These are phyloP conservation scores for Camponotus vicinus DNA, from an alignment of 1,140 invertebrate species.

Conservation along the genomic window DNA sequence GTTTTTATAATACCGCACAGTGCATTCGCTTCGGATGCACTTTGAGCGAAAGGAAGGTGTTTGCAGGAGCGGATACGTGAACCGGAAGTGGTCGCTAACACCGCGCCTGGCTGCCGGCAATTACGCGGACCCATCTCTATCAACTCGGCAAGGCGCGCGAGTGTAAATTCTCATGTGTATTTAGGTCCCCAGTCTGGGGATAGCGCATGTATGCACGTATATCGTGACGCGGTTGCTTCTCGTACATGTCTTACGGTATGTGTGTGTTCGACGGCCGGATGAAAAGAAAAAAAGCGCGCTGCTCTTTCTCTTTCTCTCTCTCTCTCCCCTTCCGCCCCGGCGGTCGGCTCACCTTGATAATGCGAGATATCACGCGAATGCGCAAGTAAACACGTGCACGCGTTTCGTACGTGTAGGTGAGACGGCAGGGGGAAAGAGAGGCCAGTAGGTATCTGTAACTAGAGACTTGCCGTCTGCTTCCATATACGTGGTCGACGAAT, in stretches of 20 bases:
- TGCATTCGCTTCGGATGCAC: slow-evolving; percentile 55
- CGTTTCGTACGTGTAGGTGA: slow-evolving; percentile 43
- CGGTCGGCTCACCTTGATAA: slow-evolving; percentile 76
- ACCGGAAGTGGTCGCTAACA: slow-evolving; percentile 83
- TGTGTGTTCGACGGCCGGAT: slow-evolving; percentile 47
- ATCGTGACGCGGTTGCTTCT: neutral
- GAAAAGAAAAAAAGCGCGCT: slow-evolving; percentile 61
- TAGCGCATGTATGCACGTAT: neutral
- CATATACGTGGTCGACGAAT: slow-evolving; percentile 37
- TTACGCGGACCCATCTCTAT: slow-evolving; percentile 81
- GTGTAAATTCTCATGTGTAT: slow-evolving; percentile 54
- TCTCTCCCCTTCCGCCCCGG: neutral
- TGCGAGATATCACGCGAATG: slow-evolving; percentile 76
- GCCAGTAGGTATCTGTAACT: slow-evolving; percentile 69
- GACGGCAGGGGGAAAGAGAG: slow-evolving; percentile 55
- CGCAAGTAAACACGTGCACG: slow-evolving; percentile 55
- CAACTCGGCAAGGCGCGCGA: slow-evolving; percentile 70
- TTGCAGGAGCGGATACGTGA: slow-evolving; percentile 81
- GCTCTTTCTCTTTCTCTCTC: neutral
- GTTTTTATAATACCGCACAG: slow-evolving; percentile 34
- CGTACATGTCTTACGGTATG: neutral
- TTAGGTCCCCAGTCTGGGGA: slow-evolving; percentile 46
- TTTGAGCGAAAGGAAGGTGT: slow-evolving; percentile 78
- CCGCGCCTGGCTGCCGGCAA: slow-evolving; percentile 80
- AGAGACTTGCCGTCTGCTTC: slow-evolving; percentile 61